phyloP scores from a whole-genome alignment of 2,113 vertebrate genomes.

The Brachyhypopomus occidentalis region DNA sequence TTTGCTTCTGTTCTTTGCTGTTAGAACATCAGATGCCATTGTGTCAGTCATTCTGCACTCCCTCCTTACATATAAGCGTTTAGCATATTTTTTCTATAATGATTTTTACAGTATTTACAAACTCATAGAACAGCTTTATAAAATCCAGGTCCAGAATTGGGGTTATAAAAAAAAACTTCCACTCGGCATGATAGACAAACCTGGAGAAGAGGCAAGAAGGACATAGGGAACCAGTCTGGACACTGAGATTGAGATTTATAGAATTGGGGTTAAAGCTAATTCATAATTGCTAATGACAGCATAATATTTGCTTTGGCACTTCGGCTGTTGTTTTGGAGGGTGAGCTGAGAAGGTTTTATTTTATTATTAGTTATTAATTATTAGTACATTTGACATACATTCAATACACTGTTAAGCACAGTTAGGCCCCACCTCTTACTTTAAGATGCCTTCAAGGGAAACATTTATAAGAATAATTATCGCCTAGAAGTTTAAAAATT shows the following conservation, averaged over 20 bases:
- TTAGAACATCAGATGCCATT: constrained; percentile 41
- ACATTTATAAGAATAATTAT: too few species aligned
- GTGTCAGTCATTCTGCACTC: constrained; percentile 21
- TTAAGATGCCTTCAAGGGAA: neutral
- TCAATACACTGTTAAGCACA: neutral
- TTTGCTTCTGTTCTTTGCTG: constrained; percentile 33
- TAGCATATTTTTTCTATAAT: too few species aligned
- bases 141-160: too few species aligned
- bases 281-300: constrained; percentile 25
- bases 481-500: too few species aligned
- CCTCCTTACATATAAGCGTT: neutral
- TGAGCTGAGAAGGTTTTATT: neutral
- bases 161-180: too few species aligned
- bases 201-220: too few species aligned
- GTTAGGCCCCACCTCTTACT: neutral
- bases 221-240: too few species aligned
- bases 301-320: constrained; percentile 13
- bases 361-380: neutral
- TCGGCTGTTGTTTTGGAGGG: constrained; percentile 17
- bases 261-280: neutral
- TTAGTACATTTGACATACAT: neutral
- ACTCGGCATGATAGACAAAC: too few species aligned
- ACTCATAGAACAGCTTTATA: too few species aligned
- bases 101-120: too few species aligned
- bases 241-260: too few species aligned